Percentiles rank a stretch among this genome's conserved stretches.
Evolutionary conservation across 1,140 invertebrate genomes (phyloP).

Genomic region (Anastrepha obliqua): DNA sequence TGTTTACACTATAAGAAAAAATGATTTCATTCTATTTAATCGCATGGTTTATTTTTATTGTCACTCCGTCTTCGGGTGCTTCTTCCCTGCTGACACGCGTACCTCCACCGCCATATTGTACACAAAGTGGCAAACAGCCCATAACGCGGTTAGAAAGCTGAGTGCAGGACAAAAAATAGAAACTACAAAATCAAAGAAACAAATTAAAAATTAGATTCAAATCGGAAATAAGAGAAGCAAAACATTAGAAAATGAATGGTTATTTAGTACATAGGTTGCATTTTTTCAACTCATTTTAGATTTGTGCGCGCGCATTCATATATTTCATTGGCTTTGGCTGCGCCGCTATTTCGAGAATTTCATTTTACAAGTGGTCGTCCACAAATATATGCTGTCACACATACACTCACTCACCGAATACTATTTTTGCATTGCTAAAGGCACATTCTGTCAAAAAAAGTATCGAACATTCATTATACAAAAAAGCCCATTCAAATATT

Average conservation of each 20-base stretch:
- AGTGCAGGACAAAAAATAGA: neutral
- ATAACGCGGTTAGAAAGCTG: too few relatives aligned
- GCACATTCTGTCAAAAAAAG: too few relatives aligned
- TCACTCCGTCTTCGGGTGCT: neutral
- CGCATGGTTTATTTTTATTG: slow-evolving; percentile 35
- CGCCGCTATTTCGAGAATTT: slow-evolving; percentile 41
- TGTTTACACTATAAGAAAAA: slow-evolving; percentile 45
- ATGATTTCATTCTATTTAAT: slow-evolving; percentile 35
- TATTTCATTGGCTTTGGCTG: too few relatives aligned
- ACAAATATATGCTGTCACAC: neutral
- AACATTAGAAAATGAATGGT: neutral
- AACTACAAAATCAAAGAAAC: neutral
- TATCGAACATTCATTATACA: too few relatives aligned
- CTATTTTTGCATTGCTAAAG: neutral
- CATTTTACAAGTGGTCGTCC: slow-evolving; percentile 33
- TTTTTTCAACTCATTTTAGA: neutral
- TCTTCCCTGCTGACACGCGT: slow-evolving; percentile 2
- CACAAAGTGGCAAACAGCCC: neutral
- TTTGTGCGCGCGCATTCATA: neutral
- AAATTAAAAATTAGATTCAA: neutral
- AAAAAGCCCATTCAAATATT: neutral
- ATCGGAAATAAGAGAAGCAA: neutral
- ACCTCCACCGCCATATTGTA: too few relatives aligned
- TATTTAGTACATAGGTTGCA: slow-evolving; percentile 16
- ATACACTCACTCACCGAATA: neutral